Evolutionary conservation across 2,113 vertebrate species (phyloP).

Genomic region (Haemorhous mexicanus): DNA sequence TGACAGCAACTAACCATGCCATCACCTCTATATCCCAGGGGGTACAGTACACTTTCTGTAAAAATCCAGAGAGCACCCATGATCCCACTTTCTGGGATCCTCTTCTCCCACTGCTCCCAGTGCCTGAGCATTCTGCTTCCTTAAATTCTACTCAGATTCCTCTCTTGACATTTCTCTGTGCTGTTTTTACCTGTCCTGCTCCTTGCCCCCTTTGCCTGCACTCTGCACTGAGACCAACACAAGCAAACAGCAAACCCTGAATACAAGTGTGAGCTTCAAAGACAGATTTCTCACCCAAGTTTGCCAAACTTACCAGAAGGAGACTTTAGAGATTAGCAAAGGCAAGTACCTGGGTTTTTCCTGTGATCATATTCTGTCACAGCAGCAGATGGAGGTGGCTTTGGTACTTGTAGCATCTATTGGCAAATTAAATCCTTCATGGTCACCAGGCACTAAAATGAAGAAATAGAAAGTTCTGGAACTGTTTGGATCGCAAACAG

Average conservation of each 20-base stretch:
- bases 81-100: not conserved
- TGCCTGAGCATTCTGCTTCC: not conserved
- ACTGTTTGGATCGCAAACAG: not conserved
- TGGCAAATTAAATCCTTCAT: not conserved
- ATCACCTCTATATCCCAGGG: not conserved
- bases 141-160: not conserved
- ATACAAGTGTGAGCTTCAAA: not conserved
- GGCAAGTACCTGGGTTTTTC: not conserved
- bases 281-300: not conserved
- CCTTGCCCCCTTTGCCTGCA: accelerated
- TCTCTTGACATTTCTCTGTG: not conserved
- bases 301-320: not conserved
- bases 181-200: not conserved
- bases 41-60: not conserved
- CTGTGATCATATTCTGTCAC: not conserved
- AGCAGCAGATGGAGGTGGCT: not conserved
- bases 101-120: not conserved
- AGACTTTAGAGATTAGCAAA: not conserved
- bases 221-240: not conserved
- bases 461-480: not conserved
- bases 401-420: not conserved
- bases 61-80: not conserved
- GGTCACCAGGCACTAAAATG: not conserved
- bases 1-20: not conserved
- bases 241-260: not conserved